A percentile compares a stretch with the other conserved stretches of the same genome.
phyloP scores from a whole-genome alignment of 2,113 vertebrate genomes.

The Tretioscincus oriximinensis region DNA sequence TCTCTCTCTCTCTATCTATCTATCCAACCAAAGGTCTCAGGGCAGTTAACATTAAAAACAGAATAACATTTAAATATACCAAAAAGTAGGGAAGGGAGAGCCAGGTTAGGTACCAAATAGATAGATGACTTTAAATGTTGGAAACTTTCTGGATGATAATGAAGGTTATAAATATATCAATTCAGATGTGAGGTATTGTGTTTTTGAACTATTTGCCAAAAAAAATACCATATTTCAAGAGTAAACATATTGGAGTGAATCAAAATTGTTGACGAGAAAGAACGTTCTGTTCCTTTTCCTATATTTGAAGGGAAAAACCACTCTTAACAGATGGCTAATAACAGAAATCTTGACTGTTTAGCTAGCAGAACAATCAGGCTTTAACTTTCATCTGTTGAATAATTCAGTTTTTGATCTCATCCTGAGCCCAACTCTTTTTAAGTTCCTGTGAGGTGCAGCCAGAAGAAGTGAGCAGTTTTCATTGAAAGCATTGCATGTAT shows the following conservation, averaged over 20 bases:
- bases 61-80: no score
- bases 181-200: no score
- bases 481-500: not conserved
- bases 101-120: no score
- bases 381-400: conserved; percentile 33
- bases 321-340: conserved; percentile 55
- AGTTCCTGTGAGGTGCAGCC: not conserved
- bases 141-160: no score
- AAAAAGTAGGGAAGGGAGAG: no score
- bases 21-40: no score
- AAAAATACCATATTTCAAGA: conserved; percentile 15
- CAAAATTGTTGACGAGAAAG: conserved; percentile 37
- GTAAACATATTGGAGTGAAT: conserved; percentile 61
- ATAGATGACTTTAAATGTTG: no score
- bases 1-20: no score
- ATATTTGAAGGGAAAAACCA: conserved; percentile 36
- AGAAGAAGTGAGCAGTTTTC: conserved; percentile 10
- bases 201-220: not conserved
- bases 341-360: conserved; percentile 53
- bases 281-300: conserved; percentile 54
- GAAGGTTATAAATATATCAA: no score
- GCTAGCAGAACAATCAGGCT: conserved; percentile 31
- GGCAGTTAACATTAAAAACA: no score
- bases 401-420: conserved; percentile 43
- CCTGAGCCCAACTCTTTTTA: not conserved